Evolutionary conservation across 1,140 invertebrate genomes (phyloP).

Genomic region (Acromyrmex heyeri): DNA sequence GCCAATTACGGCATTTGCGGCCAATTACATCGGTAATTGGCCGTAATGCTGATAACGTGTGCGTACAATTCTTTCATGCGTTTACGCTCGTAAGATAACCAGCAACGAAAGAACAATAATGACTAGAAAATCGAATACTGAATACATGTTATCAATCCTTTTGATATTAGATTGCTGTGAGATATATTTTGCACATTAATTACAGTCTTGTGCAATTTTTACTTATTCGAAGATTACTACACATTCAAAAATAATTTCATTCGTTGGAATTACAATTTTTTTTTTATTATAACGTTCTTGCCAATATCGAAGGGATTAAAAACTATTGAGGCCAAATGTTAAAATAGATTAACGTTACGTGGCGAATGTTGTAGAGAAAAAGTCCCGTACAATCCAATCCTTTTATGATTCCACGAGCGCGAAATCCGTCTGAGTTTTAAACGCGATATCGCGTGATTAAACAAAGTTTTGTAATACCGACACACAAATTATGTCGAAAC

Average conservation of each 20-base stretch:
- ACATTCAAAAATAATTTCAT: background rate
- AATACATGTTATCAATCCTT: background rate
- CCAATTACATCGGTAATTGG: slow-evolving; percentile 50
- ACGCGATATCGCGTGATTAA: slow-evolving; percentile 63
- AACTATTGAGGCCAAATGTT: background rate
- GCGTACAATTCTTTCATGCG: slow-evolving; percentile 31
- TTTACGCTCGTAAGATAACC: slow-evolving; percentile 13
- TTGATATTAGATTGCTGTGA: background rate
- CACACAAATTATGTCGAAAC: slow-evolving; percentile 30
- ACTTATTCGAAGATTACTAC: background rate
- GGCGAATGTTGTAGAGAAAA: background rate
- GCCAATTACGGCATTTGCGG: slow-evolving; percentile 52
- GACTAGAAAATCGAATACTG: slow-evolving; percentile 2
- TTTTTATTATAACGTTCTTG: background rate
- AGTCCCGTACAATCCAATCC: background rate
- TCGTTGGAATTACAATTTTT: background rate
- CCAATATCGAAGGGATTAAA: background rate
- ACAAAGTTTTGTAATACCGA: slow-evolving; percentile 36
- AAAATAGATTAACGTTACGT: slow-evolving; percentile 29
- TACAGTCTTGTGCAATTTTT: background rate
- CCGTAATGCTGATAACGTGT: slow-evolving; percentile 45
- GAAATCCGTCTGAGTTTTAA: slow-evolving; percentile 43
- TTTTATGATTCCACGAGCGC: slow-evolving; percentile 35
- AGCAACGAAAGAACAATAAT: background rate
- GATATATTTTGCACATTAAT: background rate